Base-by-base conservation (phyloP, 30 jellyfish, hydroid and myxozoan genomes). In the Aurelia sp. region DNA sequence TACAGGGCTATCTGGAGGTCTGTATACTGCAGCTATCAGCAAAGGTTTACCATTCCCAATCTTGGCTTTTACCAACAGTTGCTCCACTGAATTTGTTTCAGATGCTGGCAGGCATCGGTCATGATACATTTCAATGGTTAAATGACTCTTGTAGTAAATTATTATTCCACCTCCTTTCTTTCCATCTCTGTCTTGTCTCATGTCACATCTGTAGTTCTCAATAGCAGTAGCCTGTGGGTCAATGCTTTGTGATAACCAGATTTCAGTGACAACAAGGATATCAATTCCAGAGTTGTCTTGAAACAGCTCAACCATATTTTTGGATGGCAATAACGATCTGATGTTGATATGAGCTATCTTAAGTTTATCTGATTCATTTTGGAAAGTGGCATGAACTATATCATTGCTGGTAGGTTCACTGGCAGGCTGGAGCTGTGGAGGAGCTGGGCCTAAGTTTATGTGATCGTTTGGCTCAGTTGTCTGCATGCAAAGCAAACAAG, bases 381-480 rank as follows among this genome's bases (percentile, higher is more conserved):
- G 71, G 23, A 61, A 61, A 61, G 30, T 61, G 71, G 71, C 71
- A 61, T 13, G 71, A 11, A 61, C 71, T 10, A 61, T 61, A 12
- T 61, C 71, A 61, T 61, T 61, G 71, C 12, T 61, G 12, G 71
- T 12, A 23, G 71, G 23, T 61, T 61, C 71, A 61, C 71, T 61
- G 31, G 31, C 23, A 61, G 71, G 71, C 71, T 61, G 23, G 2
- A 61, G 71, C 71, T 61, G 71, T 23, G 71, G 23, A 61, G 71
- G 71, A 61, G 71, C 71, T 61, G 30, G 71, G 71, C 71, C 71
- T 61, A 61, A 61, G 71, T 61, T 61, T 61, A 21, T 61, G 71
- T 61, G 71, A 61, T 61, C 71, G 71, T 61, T 61, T 21, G 19
- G 71, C 71, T 61, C 71, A 1, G 13, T 61, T 0, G 71, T 61